A percentile compares a stretch with the other conserved stretches of the same genome.
These are phyloP conservation scores for Pristionchus japonicus DNA, from an alignment of 2,888 invertebrate genomes.

Conservation along the genomic window DNA sequence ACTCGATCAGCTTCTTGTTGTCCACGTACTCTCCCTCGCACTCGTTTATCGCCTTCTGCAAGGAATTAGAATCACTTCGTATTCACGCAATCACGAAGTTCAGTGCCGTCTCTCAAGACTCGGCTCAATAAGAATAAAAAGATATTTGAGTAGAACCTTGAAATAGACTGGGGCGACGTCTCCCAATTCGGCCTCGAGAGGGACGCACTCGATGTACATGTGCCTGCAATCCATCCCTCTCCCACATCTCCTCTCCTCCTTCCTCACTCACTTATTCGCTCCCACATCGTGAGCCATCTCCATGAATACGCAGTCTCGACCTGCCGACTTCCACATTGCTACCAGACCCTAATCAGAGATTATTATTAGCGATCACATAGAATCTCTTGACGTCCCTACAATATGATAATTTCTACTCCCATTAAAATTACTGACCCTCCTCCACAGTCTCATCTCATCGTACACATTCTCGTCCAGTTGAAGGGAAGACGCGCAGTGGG, in stretches of 20 bases:
- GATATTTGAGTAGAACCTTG: slow-evolving; percentile 79
- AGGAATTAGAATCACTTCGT: not conserved
- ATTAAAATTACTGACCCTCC: slow-evolving; percentile 78
- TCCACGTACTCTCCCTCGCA: slow-evolving; percentile 94
- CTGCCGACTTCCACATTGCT: slow-evolving; percentile 83
- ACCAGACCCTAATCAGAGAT: slow-evolving; percentile 80
- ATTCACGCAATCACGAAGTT: not conserved
- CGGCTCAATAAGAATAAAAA: not conserved
- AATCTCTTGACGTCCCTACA: too few relatives aligned
- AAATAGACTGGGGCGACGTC: slow-evolving; percentile 95
- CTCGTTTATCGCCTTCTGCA: slow-evolving; percentile 91
- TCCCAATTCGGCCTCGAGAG: slow-evolving; percentile 86
- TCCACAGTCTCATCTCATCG: slow-evolving; percentile 87
- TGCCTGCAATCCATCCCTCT: slow-evolving; percentile 78
- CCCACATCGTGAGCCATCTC: slow-evolving; percentile 87
- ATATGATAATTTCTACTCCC: too few relatives aligned
- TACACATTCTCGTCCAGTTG: slow-evolving; percentile 94
- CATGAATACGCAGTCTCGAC: slow-evolving; percentile 89
- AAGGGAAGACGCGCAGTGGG: slow-evolving; percentile 86
- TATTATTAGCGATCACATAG: not conserved
- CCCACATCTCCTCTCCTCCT: not conserved
- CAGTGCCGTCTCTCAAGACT: not conserved
- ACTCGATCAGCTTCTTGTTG: slow-evolving; percentile 89
- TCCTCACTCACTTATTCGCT: slow-evolving; percentile 71
- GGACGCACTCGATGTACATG: slow-evolving; percentile 90